These are phyloP conservation scores for Monomorium pharaonis DNA, from an alignment of 1,140 invertebrate species.

Conservation along the genomic window DNA sequence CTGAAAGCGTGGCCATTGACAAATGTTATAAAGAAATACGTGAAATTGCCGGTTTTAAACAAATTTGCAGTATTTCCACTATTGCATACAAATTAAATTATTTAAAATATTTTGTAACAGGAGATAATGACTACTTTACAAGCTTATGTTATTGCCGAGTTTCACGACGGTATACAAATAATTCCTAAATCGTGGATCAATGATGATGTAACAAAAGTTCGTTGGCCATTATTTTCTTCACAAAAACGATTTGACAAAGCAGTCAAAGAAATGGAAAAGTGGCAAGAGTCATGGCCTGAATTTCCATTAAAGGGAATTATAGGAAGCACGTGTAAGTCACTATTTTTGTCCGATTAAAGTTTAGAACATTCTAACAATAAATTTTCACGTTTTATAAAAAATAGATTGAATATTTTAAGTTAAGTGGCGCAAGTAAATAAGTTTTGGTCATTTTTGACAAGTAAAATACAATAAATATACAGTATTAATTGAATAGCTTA, in stretches of 20 bases:
- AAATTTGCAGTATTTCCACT: conserved; percentile 3
- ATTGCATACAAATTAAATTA: conserved; percentile 6
- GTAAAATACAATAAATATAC: neutral
- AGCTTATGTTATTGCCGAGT: neutral
- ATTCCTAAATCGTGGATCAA: neutral
- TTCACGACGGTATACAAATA: neutral
- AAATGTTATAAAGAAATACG: neutral
- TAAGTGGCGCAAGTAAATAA: neutral
- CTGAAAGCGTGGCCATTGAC: neutral
- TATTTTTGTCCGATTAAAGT: neutral
- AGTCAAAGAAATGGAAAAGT: neutral
- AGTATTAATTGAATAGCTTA: neutral
- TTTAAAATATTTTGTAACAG: neutral
- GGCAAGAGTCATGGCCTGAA: neutral
- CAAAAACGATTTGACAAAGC: neutral
- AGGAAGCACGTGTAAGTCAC: neutral
- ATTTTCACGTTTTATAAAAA: neutral
- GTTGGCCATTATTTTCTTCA: neutral
- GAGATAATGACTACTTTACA: neutral
- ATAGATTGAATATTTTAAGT: neutral
- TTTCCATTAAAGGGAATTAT: neutral
- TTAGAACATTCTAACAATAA: neutral
- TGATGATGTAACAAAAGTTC: neutral
- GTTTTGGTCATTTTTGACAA: neutral
- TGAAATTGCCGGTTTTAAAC: neutral